phyloP scores from a whole-genome alignment of 2,797 vertebrate genomes.

The Malurus leucopterus region DNA sequence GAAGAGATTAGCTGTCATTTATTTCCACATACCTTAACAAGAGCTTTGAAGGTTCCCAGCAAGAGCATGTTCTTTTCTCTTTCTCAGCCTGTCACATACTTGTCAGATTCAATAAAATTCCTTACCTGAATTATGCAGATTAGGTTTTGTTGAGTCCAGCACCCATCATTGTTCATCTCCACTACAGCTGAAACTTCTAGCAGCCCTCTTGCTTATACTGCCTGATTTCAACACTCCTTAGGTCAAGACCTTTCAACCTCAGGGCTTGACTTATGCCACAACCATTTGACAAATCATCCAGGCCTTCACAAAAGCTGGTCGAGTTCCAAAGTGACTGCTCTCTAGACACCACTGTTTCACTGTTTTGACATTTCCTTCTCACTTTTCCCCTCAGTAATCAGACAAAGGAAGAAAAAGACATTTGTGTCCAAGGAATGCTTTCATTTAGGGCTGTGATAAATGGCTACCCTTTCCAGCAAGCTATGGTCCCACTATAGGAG shows the following conservation, averaged over 20 bases:
- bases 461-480: slow-evolving; percentile 86
- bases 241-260: slow-evolving; percentile 99
- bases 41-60: slow-evolving; percentile 81
- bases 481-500: slow-evolving; percentile 78
- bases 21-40: slow-evolving; percentile 86
- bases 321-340: slow-evolving; percentile 84
- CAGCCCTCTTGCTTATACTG: slow-evolving; percentile 79
- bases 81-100: slow-evolving; percentile 91
- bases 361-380: slow-evolving; percentile 86
- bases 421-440: slow-evolving; percentile 91
- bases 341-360: slow-evolving; percentile 78
- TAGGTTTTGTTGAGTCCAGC: slow-evolving; percentile 85
- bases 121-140: slow-evolving; percentile 99
- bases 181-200: slow-evolving; percentile 85
- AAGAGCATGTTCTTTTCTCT: slow-evolving; percentile 74
- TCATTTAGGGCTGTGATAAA: slow-evolving; percentile 96
- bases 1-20: slow-evolving; percentile 93
- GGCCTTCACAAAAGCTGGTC: slow-evolving; percentile 86
- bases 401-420: slow-evolving; percentile 89
- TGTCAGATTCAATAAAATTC: slow-evolving; percentile 97
- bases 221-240: slow-evolving; percentile 86
- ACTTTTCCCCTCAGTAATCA: slow-evolving; percentile 85
- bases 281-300: slow-evolving; percentile 92
- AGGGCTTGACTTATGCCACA: slow-evolving; percentile 98
- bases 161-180: slow-evolving; percentile 87